Base-by-base conservation (phyloP, 2,888 invertebrate genomes). In the Acrobasis repandana region DNA sequence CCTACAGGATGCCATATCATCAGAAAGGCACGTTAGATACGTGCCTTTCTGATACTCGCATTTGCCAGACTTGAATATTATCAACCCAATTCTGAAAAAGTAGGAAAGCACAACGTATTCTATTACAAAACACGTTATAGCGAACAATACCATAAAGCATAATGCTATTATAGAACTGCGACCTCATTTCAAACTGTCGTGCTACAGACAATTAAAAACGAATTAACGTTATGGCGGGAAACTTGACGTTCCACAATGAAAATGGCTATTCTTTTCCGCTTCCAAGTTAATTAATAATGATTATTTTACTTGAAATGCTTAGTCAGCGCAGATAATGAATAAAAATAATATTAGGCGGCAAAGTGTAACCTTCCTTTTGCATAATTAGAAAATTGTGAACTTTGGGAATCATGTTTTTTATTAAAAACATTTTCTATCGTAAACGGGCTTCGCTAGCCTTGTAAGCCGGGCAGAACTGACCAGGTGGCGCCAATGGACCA, bases 121-220 rank as follows among this genome's bases (percentile, higher is more conserved):
- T 28, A 28, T 28, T 28, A 28, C 28, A 14, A 56, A 20, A 16
- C 11, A 38, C 20, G 43, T 36, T 38, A 56, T 11, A 20, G 18
- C 20, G 38, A 38, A 43, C 56, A 43, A 56, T 43, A 49, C 33
- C 16, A 15, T 14, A 36, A 50, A 58, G 49, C 10, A 15, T 14
- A 36, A 50, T 50, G 49, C 49, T 33, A 59, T 59, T 51, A 46
- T 28, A 52, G 38, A 59, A 51, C 33, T 51, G 46, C 34, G 52
- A 36, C 58, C 58, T 59, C 58, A 52, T 52, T 60, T n/a, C 47
- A 16, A 9, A 43, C 52, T 54, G 46, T 46, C 38, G 52, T 20
- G 52, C 54, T 59, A 61, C n/a, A 63, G 52, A 62, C 63, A 63
- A 63, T 63, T 65, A 65, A 66, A 66, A 66, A 61, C 51, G 63